A percentile compares a stretch with the other conserved stretches of the same genome.
phyloP scores from a whole-genome alignment of 2,797 vertebrate species.

The Megaceryle alcyon region DNA sequence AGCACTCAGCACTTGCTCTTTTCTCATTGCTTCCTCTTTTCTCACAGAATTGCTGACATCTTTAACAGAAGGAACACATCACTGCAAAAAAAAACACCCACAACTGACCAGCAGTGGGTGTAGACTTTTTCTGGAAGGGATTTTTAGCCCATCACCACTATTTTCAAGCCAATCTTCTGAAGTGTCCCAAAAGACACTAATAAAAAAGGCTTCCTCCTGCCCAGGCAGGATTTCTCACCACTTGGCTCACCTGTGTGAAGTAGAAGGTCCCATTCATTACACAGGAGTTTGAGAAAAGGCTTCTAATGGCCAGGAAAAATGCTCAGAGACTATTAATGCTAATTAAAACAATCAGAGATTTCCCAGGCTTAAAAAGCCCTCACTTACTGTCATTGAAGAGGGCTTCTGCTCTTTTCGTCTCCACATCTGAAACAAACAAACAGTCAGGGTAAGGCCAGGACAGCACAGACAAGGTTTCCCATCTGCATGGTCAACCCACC shows the following conservation, averaged over 20 bases:
- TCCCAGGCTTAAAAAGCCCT: background rate
- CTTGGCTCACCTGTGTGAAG: background rate
- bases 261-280: background rate
- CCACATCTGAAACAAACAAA: conserved; percentile 65
- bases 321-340: background rate
- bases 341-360: background rate
- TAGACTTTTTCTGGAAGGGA: background rate
- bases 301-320: background rate
- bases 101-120: background rate
- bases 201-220: background rate
- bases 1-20: background rate
- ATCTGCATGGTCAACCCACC: background rate
- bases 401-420: conserved; percentile 64
- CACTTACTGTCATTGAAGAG: conserved; percentile 79
- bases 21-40: background rate
- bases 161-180: background rate
- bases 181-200: background rate
- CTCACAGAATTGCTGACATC: background rate
- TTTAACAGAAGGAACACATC: background rate
- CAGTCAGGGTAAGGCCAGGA: background rate
- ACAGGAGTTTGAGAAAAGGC: background rate
- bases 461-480: background rate
- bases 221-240: background rate
- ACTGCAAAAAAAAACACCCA: background rate
- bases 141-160: background rate